Base-by-base conservation (phyloP, 2,888 invertebrate genomes). In the Pasiphila rectangulata region DNA sequence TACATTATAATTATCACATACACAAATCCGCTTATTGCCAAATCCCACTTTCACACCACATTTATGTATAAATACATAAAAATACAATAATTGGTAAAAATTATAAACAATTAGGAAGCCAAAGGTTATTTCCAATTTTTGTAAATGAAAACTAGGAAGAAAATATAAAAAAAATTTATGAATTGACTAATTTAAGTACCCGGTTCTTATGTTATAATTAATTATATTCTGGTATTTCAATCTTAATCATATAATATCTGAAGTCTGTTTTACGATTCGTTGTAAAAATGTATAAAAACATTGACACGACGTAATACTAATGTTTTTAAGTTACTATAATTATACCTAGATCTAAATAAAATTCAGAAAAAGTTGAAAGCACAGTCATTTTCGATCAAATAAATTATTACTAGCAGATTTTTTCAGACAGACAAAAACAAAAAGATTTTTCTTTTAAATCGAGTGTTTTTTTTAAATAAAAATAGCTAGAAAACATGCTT, bases 221-320 rank as follows among this genome's bases (percentile, higher is more conserved):
- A 16, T 46, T 17, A 54, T 53, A 38, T 40, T 50, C 45, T 56
- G 40, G 56, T 55, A 54, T 54, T 49, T 27, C 52, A 56, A 38
- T 24, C 32, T 46, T 43, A 29, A 16, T 30, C 46, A 41, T 25
- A 35, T 32, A 39, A 29, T 32, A 24, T 16, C 29, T 47, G n/a
- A 24, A 36, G 29, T 46, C 1, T 19, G 30, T 27, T 7, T 32
- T 16, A 54, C 47, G 57, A 51, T 78, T 80, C 79, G 78, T 83
- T 79, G 83, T 85, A 84, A 75, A 58, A 82, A 78, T 79, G 75
- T 86, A 83, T 79, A 83, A 85, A 79, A 83, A 71, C 76, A 74
- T 78, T 76, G 76, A 79, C 75, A 71, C 73, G 45, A 50, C 4
- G 56, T 79, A 82, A 51, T 39, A 21, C 27, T 40, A 30, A 35